Evolutionary conservation across 2,797 vertebrate genomes (phyloP).

Genomic region (Chlorospingus semifuscus): DNA sequence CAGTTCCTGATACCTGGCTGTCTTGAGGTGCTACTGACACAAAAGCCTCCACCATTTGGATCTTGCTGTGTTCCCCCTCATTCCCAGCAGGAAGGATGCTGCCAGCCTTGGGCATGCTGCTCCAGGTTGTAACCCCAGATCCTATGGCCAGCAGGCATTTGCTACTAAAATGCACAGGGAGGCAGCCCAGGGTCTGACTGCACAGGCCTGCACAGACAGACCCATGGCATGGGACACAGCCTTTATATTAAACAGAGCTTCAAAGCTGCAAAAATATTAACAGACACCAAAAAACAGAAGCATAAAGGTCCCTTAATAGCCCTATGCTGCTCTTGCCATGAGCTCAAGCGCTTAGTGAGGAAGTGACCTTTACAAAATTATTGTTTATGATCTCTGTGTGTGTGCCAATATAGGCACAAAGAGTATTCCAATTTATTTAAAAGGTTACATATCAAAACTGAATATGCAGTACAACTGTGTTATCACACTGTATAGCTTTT

Average conservation of each 20-base stretch:
- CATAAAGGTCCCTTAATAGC: constrained; percentile 46
- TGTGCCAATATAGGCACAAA: constrained; percentile 65
- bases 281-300: background rate
- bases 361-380: constrained; percentile 79
- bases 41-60: background rate
- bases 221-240: background rate
- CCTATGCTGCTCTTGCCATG: constrained; percentile 36
- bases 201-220: background rate
- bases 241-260: background rate
- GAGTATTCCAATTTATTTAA: constrained; percentile 84
- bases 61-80: background rate
- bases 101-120: background rate
- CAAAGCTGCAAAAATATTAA: constrained; percentile 36
- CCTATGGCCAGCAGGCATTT: background rate
- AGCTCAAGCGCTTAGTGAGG: constrained; percentile 57
- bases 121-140: accelerated
- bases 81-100: background rate
- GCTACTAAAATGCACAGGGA: background rate
- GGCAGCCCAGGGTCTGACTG: background rate
- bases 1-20: background rate
- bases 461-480: constrained; percentile 74
- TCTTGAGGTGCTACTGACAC: background rate
- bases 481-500: constrained; percentile 69
- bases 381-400: constrained; percentile 76
- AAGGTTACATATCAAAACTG: constrained; percentile 82